These are phyloP conservation scores for Laterallus jamaicensis DNA, from an alignment of 2,113 vertebrate genomes.

Conservation along the genomic window DNA sequence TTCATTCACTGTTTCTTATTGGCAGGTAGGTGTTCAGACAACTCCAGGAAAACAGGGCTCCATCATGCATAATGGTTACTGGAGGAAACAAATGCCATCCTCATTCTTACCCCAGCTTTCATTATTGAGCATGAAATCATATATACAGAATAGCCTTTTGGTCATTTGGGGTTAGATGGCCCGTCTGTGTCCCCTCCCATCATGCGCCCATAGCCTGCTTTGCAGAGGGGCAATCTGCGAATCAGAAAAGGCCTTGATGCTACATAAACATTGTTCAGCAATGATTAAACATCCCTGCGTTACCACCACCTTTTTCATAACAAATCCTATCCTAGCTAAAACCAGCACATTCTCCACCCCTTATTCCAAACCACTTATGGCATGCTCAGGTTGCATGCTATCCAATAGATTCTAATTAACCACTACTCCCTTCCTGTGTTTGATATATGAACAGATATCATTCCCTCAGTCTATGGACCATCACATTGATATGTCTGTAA, in stretches of 20 bases:
- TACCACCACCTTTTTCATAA: background rate
- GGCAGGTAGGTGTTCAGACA: background rate
- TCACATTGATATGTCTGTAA: background rate
- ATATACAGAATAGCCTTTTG: background rate
- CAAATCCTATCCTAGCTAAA: background rate
- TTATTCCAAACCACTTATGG: background rate
- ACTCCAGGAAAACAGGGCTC: background rate
- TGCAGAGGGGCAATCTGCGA: background rate
- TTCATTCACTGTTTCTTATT: rapidly evolving
- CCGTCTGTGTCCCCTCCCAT: background rate
- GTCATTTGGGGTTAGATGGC: background rate
- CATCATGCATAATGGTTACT: rapidly evolving
- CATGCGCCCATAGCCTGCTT: background rate
- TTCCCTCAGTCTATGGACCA: background rate
- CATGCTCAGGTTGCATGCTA: background rate
- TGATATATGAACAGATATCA: background rate
- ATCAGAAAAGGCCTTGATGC: background rate
- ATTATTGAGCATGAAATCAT: background rate
- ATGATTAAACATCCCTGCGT: background rate
- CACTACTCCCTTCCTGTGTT: background rate
- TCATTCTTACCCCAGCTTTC: background rate
- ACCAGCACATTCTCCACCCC: background rate
- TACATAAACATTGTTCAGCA: background rate
- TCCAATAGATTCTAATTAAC: background rate
- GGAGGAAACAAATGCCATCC: background rate